Evolutionary conservation across 2,797 vertebrate species (phyloP).

Genomic region (Aulostomus chinensis): DNA sequence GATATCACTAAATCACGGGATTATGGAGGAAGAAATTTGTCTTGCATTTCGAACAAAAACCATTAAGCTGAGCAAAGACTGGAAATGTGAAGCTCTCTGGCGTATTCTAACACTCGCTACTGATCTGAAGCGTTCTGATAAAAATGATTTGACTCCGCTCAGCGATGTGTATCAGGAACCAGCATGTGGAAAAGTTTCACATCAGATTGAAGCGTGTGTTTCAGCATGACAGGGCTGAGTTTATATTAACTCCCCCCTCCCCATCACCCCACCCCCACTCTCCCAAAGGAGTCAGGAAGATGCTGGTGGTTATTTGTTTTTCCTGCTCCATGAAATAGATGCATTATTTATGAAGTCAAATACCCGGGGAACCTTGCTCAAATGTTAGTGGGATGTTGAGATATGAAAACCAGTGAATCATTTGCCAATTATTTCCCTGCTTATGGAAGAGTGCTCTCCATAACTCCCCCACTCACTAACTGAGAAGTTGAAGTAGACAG

Average conservation of each 20-base stretch:
- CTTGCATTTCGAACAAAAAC: slow-evolving; percentile 58
- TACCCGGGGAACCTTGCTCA: slow-evolving; percentile 71
- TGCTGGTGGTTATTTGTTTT: slow-evolving; percentile 81
- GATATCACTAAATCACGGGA: slow-evolving; percentile 55
- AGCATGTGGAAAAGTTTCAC: slow-evolving; percentile 43
- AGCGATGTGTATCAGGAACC: slow-evolving; percentile 38
- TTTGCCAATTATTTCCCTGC: slow-evolving; percentile 77
- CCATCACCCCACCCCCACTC: too few species aligned
- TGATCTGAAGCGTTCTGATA: slow-evolving; percentile 48
- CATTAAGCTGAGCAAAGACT: slow-evolving; percentile 49
- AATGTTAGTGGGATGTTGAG: slow-evolving; percentile 75
- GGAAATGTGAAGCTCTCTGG: slow-evolving; percentile 21
- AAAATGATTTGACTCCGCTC: slow-evolving; percentile 35
- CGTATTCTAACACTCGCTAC: slow-evolving; percentile 26
- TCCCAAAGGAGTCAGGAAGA: slow-evolving; percentile 67
- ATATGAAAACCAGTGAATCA: slow-evolving; percentile 78
- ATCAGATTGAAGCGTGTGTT: slow-evolving; percentile 66
- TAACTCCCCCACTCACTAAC: slow-evolving; percentile 60
- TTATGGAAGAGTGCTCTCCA: slow-evolving; percentile 72
- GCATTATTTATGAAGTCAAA: slow-evolving; percentile 81
- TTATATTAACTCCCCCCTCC: slow-evolving; percentile 75
- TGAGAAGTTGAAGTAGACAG: slow-evolving; percentile 60
- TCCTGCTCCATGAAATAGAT: slow-evolving; percentile 78
- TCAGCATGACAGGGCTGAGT: slow-evolving; percentile 47
- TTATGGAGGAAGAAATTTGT: slow-evolving; percentile 49